Evolutionary conservation across 2,888 invertebrate genomes (phyloP).

Genomic region (Rutpela maculata): DNA sequence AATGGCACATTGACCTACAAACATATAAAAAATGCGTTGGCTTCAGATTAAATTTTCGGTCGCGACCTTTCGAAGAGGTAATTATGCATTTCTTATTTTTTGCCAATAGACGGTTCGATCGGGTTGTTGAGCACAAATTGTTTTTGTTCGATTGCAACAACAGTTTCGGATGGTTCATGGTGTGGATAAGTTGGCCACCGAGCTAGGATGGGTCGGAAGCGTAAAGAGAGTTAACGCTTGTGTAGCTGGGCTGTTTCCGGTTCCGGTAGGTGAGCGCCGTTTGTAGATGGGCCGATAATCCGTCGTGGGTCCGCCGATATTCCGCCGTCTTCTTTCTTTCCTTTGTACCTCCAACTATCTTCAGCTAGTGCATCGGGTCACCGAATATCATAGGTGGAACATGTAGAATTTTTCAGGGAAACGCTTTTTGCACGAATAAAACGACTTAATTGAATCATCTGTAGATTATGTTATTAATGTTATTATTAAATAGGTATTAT

Average conservation of each 20-base stretch:
- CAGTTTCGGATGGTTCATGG: conserved; percentile 57
- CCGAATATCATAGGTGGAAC: conserved; percentile 51
- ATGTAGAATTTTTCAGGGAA: neutral
- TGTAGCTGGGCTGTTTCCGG: conserved; percentile 70
- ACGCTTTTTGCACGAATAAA: neutral
- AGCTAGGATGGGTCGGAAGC: conserved; percentile 68
- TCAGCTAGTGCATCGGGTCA: conserved; percentile 53
- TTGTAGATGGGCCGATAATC: conserved; percentile 69
- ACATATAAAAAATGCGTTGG: neutral
- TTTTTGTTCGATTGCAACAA: conserved; percentile 55
- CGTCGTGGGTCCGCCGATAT: conserved; percentile 51
- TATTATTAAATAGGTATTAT: too few relatives aligned
- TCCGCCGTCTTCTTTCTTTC: conserved; percentile 52
- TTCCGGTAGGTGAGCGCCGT: conserved; percentile 70
- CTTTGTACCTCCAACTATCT: conserved; percentile 39
- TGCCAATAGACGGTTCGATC: conserved; percentile 43
- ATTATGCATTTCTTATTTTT: conserved; percentile 21
- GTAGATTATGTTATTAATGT: too few relatives aligned
- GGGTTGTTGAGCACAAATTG: conserved; percentile 57
- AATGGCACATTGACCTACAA: neutral
- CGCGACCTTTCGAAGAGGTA: neutral
- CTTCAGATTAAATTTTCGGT: neutral
- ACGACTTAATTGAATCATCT: too few relatives aligned
- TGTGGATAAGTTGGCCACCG: conserved; percentile 69
- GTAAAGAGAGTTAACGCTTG: conserved; percentile 69